Evolutionary conservation across 2,888 invertebrate genomes (phyloP), one percentile per base, ranked within the genome.

Genomic region (Mythimna pallens): DNA sequence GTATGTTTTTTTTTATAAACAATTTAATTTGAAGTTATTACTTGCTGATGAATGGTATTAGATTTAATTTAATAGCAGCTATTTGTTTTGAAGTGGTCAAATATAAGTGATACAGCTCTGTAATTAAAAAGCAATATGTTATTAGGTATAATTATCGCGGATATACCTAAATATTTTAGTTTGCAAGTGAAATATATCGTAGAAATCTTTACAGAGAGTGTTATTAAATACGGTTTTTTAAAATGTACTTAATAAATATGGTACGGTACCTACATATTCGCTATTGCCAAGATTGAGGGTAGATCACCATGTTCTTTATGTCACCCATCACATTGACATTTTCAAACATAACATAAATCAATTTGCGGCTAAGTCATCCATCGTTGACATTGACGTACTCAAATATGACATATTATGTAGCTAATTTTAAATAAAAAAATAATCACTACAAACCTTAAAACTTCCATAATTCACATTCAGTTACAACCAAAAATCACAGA

Each of bases 391-490:
- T 7, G 9, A 25, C 3, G 9, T 25, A 25, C 0, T 20, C 10
- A 10, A 20, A 20, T 14, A 6, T 10, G 6, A 17, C 17, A 43
- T 47, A 40, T 0, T n/a, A 17, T n/a, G 30, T n/a, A 20, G n/a
- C 22, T 20, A 40, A 58, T 52, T 47, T 52, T 10, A 65, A 63
- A 36, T 43, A 61, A 43, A n/a, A 25, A 50, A 54, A 47, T 22
- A 65, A 73, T 55, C 47, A 58, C 9, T 30, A 81, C 84, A 78
- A 78, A 84, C 87, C 84, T 85, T 67, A 86, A 78, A 76, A 88
- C 78, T 80, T 88, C 88, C 86, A 86, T 87, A 70, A 67, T 87
- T 73, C 65, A 76, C 68, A 69, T 57, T 64, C 54, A 50, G 80
- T 65, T 80, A 77, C 52, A 63, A 65, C 12, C 58, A 76, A 64